Evolutionary conservation across 2,113 vertebrate species (phyloP).

Genomic region (Triplophysa rosa): DNA sequence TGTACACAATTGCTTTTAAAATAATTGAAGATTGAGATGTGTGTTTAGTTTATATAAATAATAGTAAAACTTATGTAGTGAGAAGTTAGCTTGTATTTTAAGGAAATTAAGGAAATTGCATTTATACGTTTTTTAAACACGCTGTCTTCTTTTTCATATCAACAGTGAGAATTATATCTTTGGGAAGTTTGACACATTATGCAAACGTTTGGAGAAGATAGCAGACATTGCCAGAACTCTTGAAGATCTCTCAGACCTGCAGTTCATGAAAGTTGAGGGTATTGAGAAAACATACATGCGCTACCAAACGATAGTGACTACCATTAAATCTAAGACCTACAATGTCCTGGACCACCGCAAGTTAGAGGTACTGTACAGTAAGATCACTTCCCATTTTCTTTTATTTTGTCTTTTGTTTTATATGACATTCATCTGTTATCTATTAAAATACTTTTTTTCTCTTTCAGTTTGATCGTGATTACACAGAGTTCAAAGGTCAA

Average conservation of each 20-base stretch:
- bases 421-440: background rate
- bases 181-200: constrained; percentile 83
- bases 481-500: constrained; percentile 78
- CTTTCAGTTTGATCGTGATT: constrained; percentile 83
- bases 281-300: constrained; percentile 72
- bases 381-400: background rate
- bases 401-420: background rate
- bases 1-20: too few species aligned
- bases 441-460: background rate
- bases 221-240: constrained; percentile 74
- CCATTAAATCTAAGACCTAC: constrained; percentile 75
- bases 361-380: constrained; percentile 70
- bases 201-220: constrained; percentile 80
- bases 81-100: too few species aligned
- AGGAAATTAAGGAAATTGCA: too few species aligned
- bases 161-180: constrained; percentile 86
- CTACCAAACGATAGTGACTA: constrained; percentile 73
- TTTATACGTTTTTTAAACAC: background rate
- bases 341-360: constrained; percentile 80
- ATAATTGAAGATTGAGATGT: too few species aligned
- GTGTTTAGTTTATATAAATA: too few species aligned
- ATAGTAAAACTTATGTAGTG: too few species aligned
- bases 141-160: background rate
- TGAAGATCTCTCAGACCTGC: constrained; percentile 73
- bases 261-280: constrained; percentile 79